Evolutionary conservation across 2,113 vertebrate species (phyloP).

Genomic region (Helogale parvula): DNA sequence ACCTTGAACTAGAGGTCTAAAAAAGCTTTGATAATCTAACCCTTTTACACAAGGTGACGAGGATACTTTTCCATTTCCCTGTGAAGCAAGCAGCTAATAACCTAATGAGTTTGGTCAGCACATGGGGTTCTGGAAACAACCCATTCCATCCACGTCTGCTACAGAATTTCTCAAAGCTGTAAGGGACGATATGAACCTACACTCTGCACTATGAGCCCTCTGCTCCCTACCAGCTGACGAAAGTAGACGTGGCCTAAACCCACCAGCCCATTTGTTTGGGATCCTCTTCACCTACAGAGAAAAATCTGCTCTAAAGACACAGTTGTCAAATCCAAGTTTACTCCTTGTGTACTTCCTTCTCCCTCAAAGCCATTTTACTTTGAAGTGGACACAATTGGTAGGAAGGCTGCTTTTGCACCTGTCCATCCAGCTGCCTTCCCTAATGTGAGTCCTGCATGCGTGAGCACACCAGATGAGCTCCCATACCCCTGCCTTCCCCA

Average conservation of each 20-base stretch:
- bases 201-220: neutral
- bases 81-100: conserved; percentile 47
- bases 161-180: neutral
- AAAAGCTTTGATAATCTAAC: neutral
- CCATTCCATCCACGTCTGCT: neutral
- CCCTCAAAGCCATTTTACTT: neutral
- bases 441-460: neutral
- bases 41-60: neutral
- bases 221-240: neutral
- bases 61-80: conserved; percentile 17
- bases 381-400: neutral
- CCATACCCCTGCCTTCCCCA: neutral
- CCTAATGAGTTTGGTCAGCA: conserved; percentile 17
- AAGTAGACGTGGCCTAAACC: conserved; percentile 26
- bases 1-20: neutral
- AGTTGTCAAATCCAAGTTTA: conserved; percentile 33
- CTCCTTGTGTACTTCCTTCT: neutral
- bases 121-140: conserved; percentile 33
- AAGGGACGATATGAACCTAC: neutral
- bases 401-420: neutral
- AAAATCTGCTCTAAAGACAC: neutral
- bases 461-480: neutral
- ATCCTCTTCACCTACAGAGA: neutral
- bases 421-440: neutral
- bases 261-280: neutral